Evolutionary conservation across 2,797 vertebrate species (phyloP).

Genomic region (Centropyge bicolor): DNA sequence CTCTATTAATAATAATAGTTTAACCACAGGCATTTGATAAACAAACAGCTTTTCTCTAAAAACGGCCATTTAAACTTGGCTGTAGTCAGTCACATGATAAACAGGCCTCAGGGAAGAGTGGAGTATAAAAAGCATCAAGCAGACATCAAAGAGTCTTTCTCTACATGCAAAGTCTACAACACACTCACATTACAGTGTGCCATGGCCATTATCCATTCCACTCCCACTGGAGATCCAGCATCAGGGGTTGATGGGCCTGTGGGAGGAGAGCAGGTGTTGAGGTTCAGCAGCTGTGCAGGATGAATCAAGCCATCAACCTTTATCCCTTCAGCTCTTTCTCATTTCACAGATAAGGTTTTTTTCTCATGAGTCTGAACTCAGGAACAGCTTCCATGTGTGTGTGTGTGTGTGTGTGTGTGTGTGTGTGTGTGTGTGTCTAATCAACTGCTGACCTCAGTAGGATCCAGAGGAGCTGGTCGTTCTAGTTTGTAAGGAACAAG

Average conservation of each 20-base stretch:
- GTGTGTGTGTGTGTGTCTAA: constrained; percentile 17
- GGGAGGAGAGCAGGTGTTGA: constrained; percentile 16
- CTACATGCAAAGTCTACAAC: not conserved
- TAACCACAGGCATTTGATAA: not conserved
- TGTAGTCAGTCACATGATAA: constrained; percentile 11
- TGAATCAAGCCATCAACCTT: not conserved
- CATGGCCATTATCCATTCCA: constrained; percentile 78
- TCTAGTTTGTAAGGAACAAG: constrained; percentile 70
- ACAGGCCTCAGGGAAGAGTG: not conserved
- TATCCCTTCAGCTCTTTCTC: not conserved
- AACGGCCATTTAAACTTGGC: not conserved
- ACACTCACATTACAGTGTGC: constrained; percentile 84
- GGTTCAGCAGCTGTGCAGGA: not conserved
- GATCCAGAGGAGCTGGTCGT: constrained; percentile 72
- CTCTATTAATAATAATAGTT: not conserved
- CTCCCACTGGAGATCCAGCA: constrained; percentile 54
- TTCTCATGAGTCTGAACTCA: not conserved
- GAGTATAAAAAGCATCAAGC: not conserved
- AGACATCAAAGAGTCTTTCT: not conserved
- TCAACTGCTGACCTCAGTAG: constrained; percentile 56
- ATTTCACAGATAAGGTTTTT: constrained; percentile 6
- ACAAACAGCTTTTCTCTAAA: constrained; percentile 9
- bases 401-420: constrained; percentile 20
- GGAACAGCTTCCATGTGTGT: constrained; percentile 1
- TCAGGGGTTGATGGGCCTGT: constrained; percentile 60